Percentiles rank a stretch among this genome's conserved stretches.
Evolutionary conservation across 1,140 invertebrate species (phyloP).

Genomic region (Mizuhopecten yessoensis): DNA sequence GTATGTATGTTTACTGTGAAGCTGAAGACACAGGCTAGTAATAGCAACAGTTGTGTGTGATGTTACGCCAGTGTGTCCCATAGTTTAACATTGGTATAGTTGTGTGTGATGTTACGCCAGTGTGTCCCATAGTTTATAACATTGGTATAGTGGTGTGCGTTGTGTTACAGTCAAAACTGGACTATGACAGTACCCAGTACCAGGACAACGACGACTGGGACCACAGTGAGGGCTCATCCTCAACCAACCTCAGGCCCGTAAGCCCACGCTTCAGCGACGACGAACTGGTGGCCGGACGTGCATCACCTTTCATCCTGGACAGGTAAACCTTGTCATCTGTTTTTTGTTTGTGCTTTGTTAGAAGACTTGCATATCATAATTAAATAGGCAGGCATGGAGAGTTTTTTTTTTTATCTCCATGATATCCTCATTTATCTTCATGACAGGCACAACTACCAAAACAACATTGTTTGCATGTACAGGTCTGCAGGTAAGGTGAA

Average conservation of each 20-base stretch:
- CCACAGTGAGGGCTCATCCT: constrained; percentile 67
- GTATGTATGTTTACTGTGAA: not conserved
- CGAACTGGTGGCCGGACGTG: constrained; percentile 70
- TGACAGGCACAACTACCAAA: no score
- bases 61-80: no score
- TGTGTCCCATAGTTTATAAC: no score
- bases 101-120: not conserved
- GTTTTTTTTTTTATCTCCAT: no score
- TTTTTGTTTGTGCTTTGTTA: constrained; percentile 12
- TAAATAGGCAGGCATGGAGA: not conserved
- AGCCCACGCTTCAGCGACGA: constrained; percentile 78
- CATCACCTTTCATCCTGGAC: constrained; percentile 77
- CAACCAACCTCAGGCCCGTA: constrained; percentile 45
- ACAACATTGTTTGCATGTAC: no score
- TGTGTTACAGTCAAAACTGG: not conserved
- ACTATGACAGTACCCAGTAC: constrained; percentile 68
- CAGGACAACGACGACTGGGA: constrained; percentile 70
- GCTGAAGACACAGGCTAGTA: not conserved
- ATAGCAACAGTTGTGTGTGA: no score
- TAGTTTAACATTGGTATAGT: not conserved
- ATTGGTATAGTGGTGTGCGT: not conserved
- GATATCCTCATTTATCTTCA: no score
- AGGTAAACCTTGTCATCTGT: constrained; percentile 66
- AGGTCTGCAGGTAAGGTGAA: no score
- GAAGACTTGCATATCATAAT: not conserved